These are phyloP conservation scores for Micrasema longulum DNA, from an alignment of 1,140 invertebrate species.

Conservation along the genomic window DNA sequence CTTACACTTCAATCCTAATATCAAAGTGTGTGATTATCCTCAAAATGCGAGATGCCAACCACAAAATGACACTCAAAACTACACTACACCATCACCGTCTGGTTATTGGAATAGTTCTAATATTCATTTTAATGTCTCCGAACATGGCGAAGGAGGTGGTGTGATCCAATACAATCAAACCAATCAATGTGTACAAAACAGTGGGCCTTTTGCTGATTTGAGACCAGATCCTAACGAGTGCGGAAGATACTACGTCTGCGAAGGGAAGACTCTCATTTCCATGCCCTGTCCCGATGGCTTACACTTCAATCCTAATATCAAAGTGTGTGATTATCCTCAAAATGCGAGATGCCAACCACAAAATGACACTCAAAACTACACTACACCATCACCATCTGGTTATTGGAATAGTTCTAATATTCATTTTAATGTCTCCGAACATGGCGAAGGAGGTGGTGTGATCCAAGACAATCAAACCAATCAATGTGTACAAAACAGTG, in stretches of 20 bases:
- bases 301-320: constrained; percentile 66
- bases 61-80: neutral
- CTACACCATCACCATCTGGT: neutral
- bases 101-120: neutral
- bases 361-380: neutral
- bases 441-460: neutral
- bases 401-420: neutral
- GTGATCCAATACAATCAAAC: neutral
- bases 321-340: constrained; percentile 69
- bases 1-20: constrained; percentile 57
- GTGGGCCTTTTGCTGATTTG: constrained; percentile 41
- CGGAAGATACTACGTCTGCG: constrained; percentile 55
- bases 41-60: constrained; percentile 54
- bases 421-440: too few species aligned
- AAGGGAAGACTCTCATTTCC: constrained; percentile 53
- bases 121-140: neutral
- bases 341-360: constrained; percentile 58
- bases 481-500: neutral
- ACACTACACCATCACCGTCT: neutral
- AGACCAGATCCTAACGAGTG: constrained; percentile 55
- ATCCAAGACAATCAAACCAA: neutral
- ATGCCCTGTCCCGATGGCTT: constrained; percentile 66
- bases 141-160: neutral
- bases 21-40: constrained; percentile 59
- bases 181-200: neutral